Evolutionary conservation across 1,140 invertebrate genomes (phyloP).

Genomic region (Conus betulinus): DNA sequence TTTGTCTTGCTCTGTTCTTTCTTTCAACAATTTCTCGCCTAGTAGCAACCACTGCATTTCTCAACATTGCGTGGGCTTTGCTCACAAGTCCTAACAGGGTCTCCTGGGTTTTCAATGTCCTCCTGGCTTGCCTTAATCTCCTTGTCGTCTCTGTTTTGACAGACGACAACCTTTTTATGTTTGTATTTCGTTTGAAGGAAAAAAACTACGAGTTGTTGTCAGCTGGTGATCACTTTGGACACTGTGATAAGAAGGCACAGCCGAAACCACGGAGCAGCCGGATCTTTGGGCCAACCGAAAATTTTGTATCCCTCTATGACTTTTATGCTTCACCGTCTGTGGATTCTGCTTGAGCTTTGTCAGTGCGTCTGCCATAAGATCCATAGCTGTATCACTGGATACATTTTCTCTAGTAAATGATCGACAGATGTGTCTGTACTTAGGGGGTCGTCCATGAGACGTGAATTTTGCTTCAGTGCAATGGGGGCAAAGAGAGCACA

Average conservation of each 20-base stretch:
- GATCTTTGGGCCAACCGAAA: constrained; percentile 5
- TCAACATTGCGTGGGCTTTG: background rate
- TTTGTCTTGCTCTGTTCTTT: constrained; percentile 1
- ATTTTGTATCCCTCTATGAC: background rate
- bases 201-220: constrained; percentile 2
- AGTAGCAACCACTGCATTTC: background rate
- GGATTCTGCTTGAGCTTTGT: background rate
- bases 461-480: too few relatives aligned
- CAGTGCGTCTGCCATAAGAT: background rate
- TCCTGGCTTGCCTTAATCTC: background rate
- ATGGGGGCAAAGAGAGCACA: too few relatives aligned
- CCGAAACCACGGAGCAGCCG: background rate
- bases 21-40: constrained; percentile 5
- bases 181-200: background rate
- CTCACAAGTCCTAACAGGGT: background rate
- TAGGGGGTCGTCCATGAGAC: background rate
- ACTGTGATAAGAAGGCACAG: background rate
- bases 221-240: background rate
- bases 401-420: background rate
- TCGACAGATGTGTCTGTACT: background rate
- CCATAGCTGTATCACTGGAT: constrained; percentile 4
- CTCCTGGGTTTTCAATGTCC: background rate
- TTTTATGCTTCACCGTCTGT: background rate
- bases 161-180: background rate
- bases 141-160: background rate